These are phyloP conservation scores for Cantharis flavilabris DNA, from an alignment of 2,888 invertebrate species.

Conservation along the genomic window DNA sequence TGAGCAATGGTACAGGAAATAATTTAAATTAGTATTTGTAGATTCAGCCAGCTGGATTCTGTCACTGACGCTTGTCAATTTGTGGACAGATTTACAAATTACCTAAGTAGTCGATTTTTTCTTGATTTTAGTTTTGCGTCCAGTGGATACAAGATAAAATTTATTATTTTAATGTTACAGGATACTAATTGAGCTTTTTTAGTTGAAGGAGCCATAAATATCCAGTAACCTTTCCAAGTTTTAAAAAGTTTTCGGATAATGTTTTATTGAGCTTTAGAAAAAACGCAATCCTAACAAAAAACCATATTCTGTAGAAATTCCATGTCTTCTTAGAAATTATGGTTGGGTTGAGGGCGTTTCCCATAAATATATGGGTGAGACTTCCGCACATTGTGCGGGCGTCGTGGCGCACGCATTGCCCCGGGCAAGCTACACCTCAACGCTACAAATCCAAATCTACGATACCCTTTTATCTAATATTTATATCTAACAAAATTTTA, in stretches of 20 bases:
- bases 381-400: slow-evolving; percentile 37
- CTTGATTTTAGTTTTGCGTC: background rate
- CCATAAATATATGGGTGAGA: slow-evolving; percentile 38
- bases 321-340: slow-evolving; percentile 33
- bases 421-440: slow-evolving; percentile 28
- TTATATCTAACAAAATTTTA: slow-evolving; percentile 1
- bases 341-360: slow-evolving; percentile 35
- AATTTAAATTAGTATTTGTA: slow-evolving; percentile 2
- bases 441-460: slow-evolving; percentile 6
- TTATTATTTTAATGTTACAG: background rate
- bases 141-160: background rate
- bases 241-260: background rate
- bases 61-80: background rate
- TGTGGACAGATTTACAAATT: background rate
- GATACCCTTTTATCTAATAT: background rate
- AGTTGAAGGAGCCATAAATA: background rate
- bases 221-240: background rate
- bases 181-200: background rate
- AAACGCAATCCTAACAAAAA: slow-evolving; percentile 13
- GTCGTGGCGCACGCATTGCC: slow-evolving; percentile 38
- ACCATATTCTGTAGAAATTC: slow-evolving; percentile 24
- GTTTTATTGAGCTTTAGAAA: background rate
- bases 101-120: background rate
- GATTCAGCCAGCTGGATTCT: background rate
- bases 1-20: background rate